Evolutionary conservation across 2,113 vertebrate species (phyloP), one percentile per base, ranked within the genome.

Genomic region (Campylomormyrus numenius): DNA sequence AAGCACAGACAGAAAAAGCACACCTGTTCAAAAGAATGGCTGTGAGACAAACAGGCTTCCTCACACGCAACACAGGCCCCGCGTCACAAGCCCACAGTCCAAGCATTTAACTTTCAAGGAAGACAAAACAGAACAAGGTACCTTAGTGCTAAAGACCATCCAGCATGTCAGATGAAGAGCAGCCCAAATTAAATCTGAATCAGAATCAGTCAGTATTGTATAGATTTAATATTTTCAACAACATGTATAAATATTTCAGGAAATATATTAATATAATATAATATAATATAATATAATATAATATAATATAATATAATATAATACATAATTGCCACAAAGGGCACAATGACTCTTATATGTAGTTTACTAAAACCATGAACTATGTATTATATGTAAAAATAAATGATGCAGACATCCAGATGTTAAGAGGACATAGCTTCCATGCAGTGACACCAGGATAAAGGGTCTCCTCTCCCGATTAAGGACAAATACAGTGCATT

Each of bases 41-140:
- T 89, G 92, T 93, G 93, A 95, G 94, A 91, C 89, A 58, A 50
- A 93, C 95, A 95, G 95, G 95, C 95, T 93, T 92, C 92, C 58
- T 91, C 91, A 91, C 85, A 92, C 88, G 90, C 74, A 70, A 91
- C 6, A 92, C 90, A 90, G 92, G 92, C 92, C 66, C 87, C 13
- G 31, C 85, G 52, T 90, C 89, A 66, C 88, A 92, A 88, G 27
- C 46, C 45, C 45, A 50, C 45, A 52, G 35, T 88, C 42, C 42
- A 70, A 91, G 39, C 13, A 83, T 48, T 85, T 88, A 77, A 88
- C 87, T 35, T 17, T 53, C 48, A 52, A 48, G 39, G 85, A 70
- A 58, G 66, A 77, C 9, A 85, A 90, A 88, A 87, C 87, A 53
- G 85, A 83, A 42, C 88, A 19, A 39, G 48, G 35, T 24, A 91